Evolutionary conservation across 2,113 vertebrate genomes (phyloP).

Genomic region (Marmota flaviventris): DNA sequence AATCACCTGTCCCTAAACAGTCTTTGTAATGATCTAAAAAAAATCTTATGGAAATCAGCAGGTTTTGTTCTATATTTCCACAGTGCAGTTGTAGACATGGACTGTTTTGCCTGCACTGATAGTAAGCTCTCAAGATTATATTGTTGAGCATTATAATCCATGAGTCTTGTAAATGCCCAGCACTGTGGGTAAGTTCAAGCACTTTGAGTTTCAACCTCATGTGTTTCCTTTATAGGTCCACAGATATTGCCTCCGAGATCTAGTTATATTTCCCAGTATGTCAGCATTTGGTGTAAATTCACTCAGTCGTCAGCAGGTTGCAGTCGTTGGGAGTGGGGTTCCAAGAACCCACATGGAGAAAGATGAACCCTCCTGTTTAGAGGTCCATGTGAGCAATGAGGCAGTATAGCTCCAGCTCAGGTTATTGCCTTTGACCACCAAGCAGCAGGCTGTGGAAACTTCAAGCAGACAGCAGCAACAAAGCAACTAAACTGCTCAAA

Average conservation of each 20-base stretch:
- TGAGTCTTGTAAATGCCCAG: constrained; percentile 38
- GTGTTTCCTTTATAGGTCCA: constrained; percentile 67
- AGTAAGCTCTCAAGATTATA: constrained; percentile 46
- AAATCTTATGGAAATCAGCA: background rate
- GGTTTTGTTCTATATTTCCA: constrained; percentile 7
- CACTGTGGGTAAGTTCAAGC: background rate
- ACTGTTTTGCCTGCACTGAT: constrained; percentile 15
- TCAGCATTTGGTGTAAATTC: constrained; percentile 60
- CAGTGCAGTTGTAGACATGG: background rate
- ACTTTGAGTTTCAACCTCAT: constrained; percentile 64
- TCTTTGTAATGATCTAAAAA: background rate
- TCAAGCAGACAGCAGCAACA: background rate
- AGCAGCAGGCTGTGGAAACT: background rate
- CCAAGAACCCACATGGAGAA: constrained; percentile 37
- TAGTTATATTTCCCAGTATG: constrained; percentile 68
- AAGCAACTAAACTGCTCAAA: constrained; percentile 36
- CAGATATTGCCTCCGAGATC: constrained; percentile 65
- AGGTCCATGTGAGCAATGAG: constrained; percentile 58
- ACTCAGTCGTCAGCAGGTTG: constrained; percentile 44
- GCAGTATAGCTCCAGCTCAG: background rate
- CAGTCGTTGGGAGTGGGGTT: constrained; percentile 5
- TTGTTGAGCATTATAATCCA: constrained; percentile 29
- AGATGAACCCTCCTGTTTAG: constrained; percentile 54
- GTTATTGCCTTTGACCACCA: constrained; percentile 57
- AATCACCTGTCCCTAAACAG: background rate